phyloP scores from a whole-genome alignment of 1,140 invertebrate species.

The Andricus grossulariae region DNA sequence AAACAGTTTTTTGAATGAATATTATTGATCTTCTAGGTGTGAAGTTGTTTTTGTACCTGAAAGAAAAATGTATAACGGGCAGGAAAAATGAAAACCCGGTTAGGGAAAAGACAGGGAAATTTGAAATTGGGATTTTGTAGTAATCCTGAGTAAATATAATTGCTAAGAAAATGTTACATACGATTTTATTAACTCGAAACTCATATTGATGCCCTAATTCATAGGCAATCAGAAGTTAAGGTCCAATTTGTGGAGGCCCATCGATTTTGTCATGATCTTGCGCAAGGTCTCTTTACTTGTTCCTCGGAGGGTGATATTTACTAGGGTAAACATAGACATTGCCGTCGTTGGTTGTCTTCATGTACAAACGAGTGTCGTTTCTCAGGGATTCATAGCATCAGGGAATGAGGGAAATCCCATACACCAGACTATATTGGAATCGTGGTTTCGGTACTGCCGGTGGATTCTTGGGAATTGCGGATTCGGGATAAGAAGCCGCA shows the following conservation, averaged over 20 bases:
- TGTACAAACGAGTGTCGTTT: background rate
- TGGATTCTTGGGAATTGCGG: background rate
- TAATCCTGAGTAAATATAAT: too few relatives aligned
- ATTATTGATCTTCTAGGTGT: too few relatives aligned
- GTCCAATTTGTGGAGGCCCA: background rate
- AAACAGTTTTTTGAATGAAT: too few relatives aligned
- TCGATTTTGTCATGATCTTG: slow-evolving; percentile 6
- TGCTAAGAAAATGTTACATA: too few relatives aligned
- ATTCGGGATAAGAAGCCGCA: background rate
- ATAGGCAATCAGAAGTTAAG: slow-evolving; percentile 1
- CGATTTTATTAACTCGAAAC: background rate
- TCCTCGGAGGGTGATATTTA: background rate
- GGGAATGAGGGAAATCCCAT: background rate
- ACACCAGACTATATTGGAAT: background rate
- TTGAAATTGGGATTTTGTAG: too few relatives aligned
- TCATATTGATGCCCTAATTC: background rate
- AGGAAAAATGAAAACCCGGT: too few relatives aligned
- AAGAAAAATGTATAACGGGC: too few relatives aligned
- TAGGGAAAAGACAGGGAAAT: too few relatives aligned
- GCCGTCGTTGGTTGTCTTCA: background rate
- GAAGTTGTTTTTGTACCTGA: too few relatives aligned
- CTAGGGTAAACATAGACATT: background rate
- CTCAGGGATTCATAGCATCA: background rate
- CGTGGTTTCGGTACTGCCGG: background rate
- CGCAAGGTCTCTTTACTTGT: background rate